phyloP scores from a whole-genome alignment of 2,113 vertebrate species.

The Irena cyanogastra region DNA sequence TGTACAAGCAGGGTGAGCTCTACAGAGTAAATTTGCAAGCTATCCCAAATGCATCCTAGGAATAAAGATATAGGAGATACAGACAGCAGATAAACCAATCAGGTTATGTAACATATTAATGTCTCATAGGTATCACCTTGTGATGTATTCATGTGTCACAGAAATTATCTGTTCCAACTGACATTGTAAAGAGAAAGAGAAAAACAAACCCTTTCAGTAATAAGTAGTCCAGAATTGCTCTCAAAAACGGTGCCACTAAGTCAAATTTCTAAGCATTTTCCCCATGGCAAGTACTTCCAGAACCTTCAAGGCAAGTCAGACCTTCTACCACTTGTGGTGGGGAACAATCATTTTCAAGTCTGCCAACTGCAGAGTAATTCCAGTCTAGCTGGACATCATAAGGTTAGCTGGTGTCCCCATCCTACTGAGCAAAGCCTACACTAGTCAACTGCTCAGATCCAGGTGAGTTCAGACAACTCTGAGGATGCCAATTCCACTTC shows the following conservation, averaged over 20 bases:
- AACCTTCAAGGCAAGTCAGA: neutral
- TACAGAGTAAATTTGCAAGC: neutral
- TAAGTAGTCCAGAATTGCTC: neutral
- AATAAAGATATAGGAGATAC: rapidly evolving
- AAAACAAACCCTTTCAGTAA: neutral
- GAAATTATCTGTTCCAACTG: neutral
- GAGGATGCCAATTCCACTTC: neutral
- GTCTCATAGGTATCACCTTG: neutral
- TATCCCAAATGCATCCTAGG: neutral
- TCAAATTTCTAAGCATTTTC: neutral
- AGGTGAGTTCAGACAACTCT: neutral
- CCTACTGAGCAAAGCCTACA: neutral
- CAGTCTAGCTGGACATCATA: neutral
- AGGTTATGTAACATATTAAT: neutral
- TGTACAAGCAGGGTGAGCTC: neutral
- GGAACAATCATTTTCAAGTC: neutral
- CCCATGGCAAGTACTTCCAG: neutral
- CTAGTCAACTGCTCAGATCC: neutral
- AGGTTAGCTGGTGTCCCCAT: neutral
- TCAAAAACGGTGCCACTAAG: neutral
- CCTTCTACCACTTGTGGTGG: neutral
- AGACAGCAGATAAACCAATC: neutral
- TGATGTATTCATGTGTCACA: neutral
- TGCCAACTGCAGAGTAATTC: neutral
- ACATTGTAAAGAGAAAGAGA: neutral